phyloP scores from a whole-genome alignment of 1,140 invertebrate species.

The Phymorhynchus buccinoides region DNA sequence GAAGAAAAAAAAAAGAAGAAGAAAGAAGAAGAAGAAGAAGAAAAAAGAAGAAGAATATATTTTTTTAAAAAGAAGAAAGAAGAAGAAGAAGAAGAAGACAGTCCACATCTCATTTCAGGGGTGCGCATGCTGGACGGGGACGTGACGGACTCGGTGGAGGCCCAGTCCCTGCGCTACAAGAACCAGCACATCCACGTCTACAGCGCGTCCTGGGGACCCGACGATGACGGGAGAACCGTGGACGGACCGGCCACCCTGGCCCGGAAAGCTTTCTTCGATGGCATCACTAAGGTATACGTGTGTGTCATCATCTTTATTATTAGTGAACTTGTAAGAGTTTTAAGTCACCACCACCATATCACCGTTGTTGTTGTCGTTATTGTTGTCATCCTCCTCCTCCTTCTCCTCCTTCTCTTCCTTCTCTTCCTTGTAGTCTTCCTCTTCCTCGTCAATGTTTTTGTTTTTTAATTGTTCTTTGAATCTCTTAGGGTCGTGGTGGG shows the following conservation, averaged over 20 bases:
- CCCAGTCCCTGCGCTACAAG: constrained; percentile 92
- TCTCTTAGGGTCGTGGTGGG: constrained; percentile 86
- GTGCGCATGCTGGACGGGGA: constrained; percentile 93
- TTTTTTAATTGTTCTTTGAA: too few species aligned
- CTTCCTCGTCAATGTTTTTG: too few species aligned
- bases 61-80: neutral
- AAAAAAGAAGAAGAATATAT: neutral
- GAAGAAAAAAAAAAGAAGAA: neutral
- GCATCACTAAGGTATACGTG: constrained; percentile 79
- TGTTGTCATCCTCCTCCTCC: too few species aligned
- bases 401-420: too few species aligned
- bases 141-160: constrained; percentile 98
- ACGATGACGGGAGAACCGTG: constrained; percentile 88
- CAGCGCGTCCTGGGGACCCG: constrained; percentile 94
- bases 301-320: neutral
- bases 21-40: neutral
- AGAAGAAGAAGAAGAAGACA: neutral
- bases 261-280: constrained; percentile 82
- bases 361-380: too few species aligned
- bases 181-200: constrained; percentile 98
- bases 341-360: too few species aligned
- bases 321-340: too few species aligned
- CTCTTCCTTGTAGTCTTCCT: too few species aligned
- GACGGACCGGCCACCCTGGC: constrained; percentile 90
- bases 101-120: constrained; percentile 79